Evolutionary conservation across 2,113 vertebrate genomes (phyloP), one percentile per base, ranked within the genome.

Genomic region (Erinaceus europaeus): DNA sequence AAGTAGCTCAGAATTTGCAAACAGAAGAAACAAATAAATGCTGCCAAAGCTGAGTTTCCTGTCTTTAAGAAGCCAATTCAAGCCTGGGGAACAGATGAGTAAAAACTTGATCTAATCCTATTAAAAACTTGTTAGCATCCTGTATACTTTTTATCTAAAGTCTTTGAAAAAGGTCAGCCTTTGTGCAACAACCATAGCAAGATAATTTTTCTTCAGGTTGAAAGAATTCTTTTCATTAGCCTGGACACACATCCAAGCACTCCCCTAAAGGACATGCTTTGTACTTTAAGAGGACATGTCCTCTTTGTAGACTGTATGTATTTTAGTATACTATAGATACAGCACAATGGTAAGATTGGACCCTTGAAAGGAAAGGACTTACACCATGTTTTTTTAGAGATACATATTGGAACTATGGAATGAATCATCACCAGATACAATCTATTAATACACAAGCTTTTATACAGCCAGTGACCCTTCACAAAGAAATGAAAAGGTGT

Each of bases 401-500:
- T 6, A 4, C n/a, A 18, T 20, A 40, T 18, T 53, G 10, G 18
- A 46, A 79, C 10, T 48, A 29, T 1, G 64, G 86, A 32, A 68
- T 38, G 48, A 83, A 50, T 55, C 36, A 55, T 18, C 13, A 38
- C 40, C 62, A 74, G 89, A 89, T 5, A 85, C 57, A 91, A 85
- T 91, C 46, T 68, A 92, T 92, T 94, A 87, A 91, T 89, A 86
- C 12, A 46, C 27, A 32, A 84, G 85, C 84, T 94, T 94, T 94
- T 74, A 20, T 3, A 80, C 55, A 94, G 80, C 38, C 81, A 50
- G 50, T 36, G 88, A 89, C 65, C 77, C 76, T 77, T 73, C 81
- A n/a, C 81, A 57, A 93, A 94, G 93, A 17, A 64, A 15, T 59
- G 40, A 85, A 79, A 62, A 67, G 38, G 32, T 14, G 40, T 53